These are phyloP conservation scores for Pocillopora grandis DNA, from an alignment of 92 coral and sea anemone species.

Conservation along the genomic window DNA sequence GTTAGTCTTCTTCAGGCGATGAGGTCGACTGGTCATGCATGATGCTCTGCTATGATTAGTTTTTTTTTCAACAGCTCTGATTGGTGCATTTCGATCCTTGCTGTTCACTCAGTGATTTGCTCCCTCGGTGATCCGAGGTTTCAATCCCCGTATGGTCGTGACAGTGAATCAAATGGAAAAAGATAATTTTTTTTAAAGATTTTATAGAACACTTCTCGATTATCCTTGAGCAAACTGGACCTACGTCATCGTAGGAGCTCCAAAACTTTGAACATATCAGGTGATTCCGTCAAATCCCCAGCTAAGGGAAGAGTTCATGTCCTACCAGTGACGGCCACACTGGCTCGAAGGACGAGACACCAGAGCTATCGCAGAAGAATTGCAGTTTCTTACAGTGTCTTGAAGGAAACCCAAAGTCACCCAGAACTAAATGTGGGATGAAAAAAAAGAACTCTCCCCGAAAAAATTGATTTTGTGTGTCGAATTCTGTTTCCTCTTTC, in stretches of 20 bases:
- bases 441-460: neutral
- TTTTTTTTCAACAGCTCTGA: neutral
- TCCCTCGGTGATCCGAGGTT: too few relatives aligned
- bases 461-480: slow-evolving; percentile 46
- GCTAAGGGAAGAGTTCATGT: slow-evolving; percentile 6
- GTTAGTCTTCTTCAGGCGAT: too few relatives aligned
- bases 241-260: neutral
- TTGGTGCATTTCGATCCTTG: too few relatives aligned
- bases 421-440: neutral
- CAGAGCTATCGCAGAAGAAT: neutral
- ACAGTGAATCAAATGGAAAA: too few relatives aligned
- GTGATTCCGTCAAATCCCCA: neutral
- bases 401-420: neutral
- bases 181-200: too few relatives aligned
- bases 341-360: neutral
- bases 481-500: slow-evolving; percentile 55
- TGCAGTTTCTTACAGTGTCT: neutral
- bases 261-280: slow-evolving; percentile 8
- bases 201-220: neutral
- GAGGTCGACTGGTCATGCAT: too few relatives aligned
- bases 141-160: too few relatives aligned
- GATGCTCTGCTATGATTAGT: too few relatives aligned
- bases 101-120: too few relatives aligned
- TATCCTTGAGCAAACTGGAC: neutral
- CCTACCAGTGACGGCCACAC: neutral